Conservation (phyloP, 1,140 invertebrate genomes). For the Onthophagus taurus region DNA sequence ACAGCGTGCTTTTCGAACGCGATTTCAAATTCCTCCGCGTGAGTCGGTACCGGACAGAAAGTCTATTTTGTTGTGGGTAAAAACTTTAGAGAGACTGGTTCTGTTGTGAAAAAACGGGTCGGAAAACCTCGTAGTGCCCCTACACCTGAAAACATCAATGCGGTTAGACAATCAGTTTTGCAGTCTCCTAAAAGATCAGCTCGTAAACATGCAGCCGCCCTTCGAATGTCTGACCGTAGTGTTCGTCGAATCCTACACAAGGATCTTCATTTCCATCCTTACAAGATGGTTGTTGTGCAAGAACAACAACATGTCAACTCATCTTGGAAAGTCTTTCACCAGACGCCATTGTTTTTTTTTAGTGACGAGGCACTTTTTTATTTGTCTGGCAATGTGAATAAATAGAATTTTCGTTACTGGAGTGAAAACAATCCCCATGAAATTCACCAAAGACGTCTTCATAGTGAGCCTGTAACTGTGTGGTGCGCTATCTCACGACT, state of each 20-base stretch:
- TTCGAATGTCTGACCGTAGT: constrained; percentile 11
- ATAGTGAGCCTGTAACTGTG: constrained; percentile 17
- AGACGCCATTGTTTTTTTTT: constrained; percentile 1
- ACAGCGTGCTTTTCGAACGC: too few relatives aligned
- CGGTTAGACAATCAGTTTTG: constrained; percentile 13
- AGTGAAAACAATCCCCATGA: constrained; percentile 13
- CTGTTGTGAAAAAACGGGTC: too few relatives aligned
- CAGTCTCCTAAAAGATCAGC: too few relatives aligned
- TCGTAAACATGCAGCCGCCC: too few relatives aligned
- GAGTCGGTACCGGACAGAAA: too few relatives aligned
- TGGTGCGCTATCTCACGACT: constrained; percentile 12
- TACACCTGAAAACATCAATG: constrained; percentile 12
- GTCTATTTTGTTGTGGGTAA: too few relatives aligned
- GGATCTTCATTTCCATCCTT: constrained; percentile 12
- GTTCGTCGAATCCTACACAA: constrained; percentile 15
- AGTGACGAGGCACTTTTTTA: constrained; percentile 17
- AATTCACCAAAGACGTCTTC: constrained; percentile 14
- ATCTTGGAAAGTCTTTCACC: neutral
- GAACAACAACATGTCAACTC: too few relatives aligned
- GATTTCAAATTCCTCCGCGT: too few relatives aligned
- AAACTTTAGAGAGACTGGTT: too few relatives aligned
- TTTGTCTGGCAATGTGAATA: constrained; percentile 12
- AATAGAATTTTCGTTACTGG: constrained; percentile 16
- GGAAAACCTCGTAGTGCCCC: too few relatives aligned
- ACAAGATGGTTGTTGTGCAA: constrained; percentile 12